Base-by-base conservation (phyloP, 2,888 invertebrate genomes). In the Sialis fuliginosa region DNA sequence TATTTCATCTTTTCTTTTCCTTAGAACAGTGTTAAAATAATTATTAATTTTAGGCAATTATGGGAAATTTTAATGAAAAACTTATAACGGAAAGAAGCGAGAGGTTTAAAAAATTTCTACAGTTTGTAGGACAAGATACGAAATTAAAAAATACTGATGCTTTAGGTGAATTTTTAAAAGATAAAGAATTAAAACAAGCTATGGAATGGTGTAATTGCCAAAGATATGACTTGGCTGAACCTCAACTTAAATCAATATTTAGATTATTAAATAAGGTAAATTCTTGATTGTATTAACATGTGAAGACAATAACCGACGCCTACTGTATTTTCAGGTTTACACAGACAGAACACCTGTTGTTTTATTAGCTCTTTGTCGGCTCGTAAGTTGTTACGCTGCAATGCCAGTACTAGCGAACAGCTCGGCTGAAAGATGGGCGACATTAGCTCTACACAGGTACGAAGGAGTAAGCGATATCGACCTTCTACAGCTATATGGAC, bases 381-480 rank as follows among this genome's bases (percentile, higher is more conserved):
- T 83, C 12, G 75, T 82, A n/a, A 79, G 75, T 0, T 75, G 75
- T 51, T 70, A 69, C 1, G 56, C 60, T 34, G 56, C 64, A 22
- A 62, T 65, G 44, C 66, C 70, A 6, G 67, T 66, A 22, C 69
- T 72, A 2, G 67, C 76, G 1, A 72, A 76, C 32, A 72, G 70
- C 0, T 70, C 73, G 0, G 75, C 77, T 2, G 74, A 79, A 54
- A 70, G 74, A 50, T 82, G 80, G 77, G 79, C 80, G 1, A 74
- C 75, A 49, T 63, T 82, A 5, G 81, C 81, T 0, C 60, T 83
- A n/a, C 71, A 72, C 55, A 69, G 83, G 45, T 83, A 77, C 54
- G 79, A 83, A 52, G 79, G 75, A 2, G 75, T 83, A 52, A 77
- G 79, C 56, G 83, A 83, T 60, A 74, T 75, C 9, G 82, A 83